Conservation (phyloP, 2,113 vertebrate species). For the Fregata magnificens region DNA sequence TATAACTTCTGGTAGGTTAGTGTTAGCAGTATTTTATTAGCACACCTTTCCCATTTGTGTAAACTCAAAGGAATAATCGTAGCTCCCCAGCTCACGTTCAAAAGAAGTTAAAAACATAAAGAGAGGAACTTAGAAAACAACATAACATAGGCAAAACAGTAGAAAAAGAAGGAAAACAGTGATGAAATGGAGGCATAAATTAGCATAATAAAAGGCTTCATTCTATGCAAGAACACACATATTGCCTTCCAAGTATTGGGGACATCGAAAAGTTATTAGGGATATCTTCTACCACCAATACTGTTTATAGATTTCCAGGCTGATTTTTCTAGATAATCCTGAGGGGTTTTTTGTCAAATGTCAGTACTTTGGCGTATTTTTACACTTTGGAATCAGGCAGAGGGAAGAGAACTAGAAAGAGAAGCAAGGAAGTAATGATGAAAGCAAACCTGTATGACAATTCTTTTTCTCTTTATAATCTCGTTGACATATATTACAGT, state of each 20-base stretch:
- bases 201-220: neutral
- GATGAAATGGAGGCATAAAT: neutral
- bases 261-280: neutral
- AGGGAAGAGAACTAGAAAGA: neutral
- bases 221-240: neutral
- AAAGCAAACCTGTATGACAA: neutral
- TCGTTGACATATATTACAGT: neutral
- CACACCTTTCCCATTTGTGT: neutral
- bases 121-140: neutral
- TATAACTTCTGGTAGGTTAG: neutral
- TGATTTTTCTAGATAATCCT: neutral
- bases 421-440: neutral
- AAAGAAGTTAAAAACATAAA: neutral
- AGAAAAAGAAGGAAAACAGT: neutral
- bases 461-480: neutral
- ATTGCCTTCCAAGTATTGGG: neutral
- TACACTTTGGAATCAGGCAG: neutral
- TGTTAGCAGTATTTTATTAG: neutral
- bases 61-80: neutral
- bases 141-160: neutral
- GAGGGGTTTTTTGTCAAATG: neutral
- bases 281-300: neutral
- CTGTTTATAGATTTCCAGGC: neutral
- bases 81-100: neutral
- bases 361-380: neutral